These are phyloP conservation scores for Tyrannus savana DNA, from an alignment of 2,113 vertebrate species.

Conservation along the genomic window DNA sequence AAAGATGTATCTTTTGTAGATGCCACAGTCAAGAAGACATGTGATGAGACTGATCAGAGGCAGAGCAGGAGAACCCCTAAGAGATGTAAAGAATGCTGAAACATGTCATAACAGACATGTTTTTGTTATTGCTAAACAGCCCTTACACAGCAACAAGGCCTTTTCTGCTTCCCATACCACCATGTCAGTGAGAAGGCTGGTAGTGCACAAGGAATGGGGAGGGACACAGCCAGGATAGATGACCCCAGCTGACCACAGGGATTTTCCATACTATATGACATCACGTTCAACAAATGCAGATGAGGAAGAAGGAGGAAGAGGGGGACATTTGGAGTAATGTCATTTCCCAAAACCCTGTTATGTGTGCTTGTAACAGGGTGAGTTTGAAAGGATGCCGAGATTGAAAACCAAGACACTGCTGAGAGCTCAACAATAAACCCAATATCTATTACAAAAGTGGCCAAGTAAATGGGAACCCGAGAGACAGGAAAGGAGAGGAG, in stretches of 20 bases:
- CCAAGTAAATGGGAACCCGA: too few relatives aligned
- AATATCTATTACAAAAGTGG: too few relatives aligned
- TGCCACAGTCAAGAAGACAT: background rate
- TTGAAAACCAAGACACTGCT: too few relatives aligned
- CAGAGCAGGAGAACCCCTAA: background rate
- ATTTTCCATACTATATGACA: background rate
- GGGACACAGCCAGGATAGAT: background rate
- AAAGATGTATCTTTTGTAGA: background rate
- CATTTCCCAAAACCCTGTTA: rapidly evolving
- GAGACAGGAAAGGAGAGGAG: too few relatives aligned
- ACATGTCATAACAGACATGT: background rate
- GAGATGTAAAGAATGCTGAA: background rate
- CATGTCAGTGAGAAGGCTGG: rapidly evolving
- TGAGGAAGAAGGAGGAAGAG: background rate
- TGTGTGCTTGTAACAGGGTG: rapidly evolving
- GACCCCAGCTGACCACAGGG: background rate
- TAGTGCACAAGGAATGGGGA: rapidly evolving
- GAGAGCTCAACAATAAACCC: too few relatives aligned
- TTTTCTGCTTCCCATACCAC: background rate
- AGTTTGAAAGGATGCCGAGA: too few relatives aligned
- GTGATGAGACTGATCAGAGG: background rate
- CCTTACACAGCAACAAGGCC: background rate
- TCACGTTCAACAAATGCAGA: background rate
- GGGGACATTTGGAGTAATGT: rapidly evolving
- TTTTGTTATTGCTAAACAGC: background rate